Conservation (phyloP, 2,797 vertebrate species). For the Melanotaenia parkinsoni region DNA sequence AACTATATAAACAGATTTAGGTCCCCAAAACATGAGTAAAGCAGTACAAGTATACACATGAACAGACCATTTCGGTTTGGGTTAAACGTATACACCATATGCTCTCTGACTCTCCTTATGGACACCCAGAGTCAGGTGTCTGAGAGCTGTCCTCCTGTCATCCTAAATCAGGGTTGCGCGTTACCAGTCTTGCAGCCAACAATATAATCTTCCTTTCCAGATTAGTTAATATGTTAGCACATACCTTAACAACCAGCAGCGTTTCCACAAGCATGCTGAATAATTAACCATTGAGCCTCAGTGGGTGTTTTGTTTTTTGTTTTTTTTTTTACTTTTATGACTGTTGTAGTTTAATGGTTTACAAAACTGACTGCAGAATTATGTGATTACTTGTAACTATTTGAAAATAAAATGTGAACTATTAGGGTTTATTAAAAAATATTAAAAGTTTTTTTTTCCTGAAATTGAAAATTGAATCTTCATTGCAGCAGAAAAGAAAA, state of each 20-base stretch:
- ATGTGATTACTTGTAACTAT: neutral
- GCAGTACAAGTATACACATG: conserved; percentile 21
- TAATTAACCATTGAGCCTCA: conserved; percentile 27
- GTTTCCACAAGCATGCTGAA: conserved; percentile 27
- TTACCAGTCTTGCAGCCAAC: conserved; percentile 23
- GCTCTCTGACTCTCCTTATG: conserved; percentile 61
- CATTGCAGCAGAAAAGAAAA: neutral
- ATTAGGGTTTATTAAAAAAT: neutral
- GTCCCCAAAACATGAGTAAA: neutral
- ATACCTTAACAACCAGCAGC: conserved; percentile 39
- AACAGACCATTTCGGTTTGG: conserved; percentile 40
- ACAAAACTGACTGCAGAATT: neutral
- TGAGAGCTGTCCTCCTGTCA: conserved; percentile 49
- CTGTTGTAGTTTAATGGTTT: neutral
- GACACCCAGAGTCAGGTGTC: conserved; percentile 59
- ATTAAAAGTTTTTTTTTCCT: neutral
- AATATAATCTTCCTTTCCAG: conserved; percentile 14
- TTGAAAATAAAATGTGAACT: neutral
- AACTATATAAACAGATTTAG: neutral
- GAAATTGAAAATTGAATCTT: neutral
- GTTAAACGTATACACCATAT: conserved; percentile 67
- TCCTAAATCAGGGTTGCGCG: conserved; percentile 25
- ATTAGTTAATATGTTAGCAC: conserved; percentile 36
- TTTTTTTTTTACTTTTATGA: neutral
- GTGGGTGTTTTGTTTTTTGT: conserved; percentile 18